Percentiles rank a stretch among this genome's conserved stretches.
Evolutionary conservation across 1,140 invertebrate species (phyloP).

Genomic region (Macrosteles quadrilineatus): DNA sequence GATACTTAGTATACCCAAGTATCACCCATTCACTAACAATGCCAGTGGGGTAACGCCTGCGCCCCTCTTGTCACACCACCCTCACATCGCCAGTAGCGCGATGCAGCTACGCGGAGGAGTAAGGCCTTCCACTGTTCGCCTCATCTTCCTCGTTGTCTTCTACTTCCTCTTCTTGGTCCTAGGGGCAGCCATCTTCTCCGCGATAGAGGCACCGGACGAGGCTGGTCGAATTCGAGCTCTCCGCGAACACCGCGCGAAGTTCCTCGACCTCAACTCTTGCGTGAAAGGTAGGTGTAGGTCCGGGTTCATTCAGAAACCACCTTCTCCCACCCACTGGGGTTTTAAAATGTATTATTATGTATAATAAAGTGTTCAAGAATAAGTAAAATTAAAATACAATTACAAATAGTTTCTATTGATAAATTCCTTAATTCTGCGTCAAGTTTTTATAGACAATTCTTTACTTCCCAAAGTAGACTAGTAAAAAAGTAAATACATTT

Average conservation of each 20-base stretch:
- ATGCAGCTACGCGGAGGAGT: slow-evolving; percentile 22
- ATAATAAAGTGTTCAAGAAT: too few species aligned
- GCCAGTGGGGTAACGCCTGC: background rate
- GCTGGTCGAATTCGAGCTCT: slow-evolving; percentile 57
- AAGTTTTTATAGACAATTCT: too few species aligned
- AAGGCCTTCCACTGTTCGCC: slow-evolving; percentile 33
- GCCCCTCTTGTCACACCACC: slow-evolving; percentile 6
- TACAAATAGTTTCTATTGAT: too few species aligned
- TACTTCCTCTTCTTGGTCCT: slow-evolving; percentile 52
- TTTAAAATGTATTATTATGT: background rate
- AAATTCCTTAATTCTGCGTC: too few species aligned
- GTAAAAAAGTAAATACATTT: too few species aligned
- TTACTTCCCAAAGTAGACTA: too few species aligned
- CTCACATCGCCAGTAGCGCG: slow-evolving; percentile 27
- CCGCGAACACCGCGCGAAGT: slow-evolving; percentile 56
- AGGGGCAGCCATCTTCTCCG: slow-evolving; percentile 70
- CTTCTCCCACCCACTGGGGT: background rate
- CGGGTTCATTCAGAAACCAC: background rate
- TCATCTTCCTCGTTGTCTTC: slow-evolving; percentile 37
- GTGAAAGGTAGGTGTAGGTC: slow-evolving; percentile 55
- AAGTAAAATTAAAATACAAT: too few species aligned
- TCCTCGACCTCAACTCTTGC: slow-evolving; percentile 61
- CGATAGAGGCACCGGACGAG: slow-evolving; percentile 71
- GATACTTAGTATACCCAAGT: too few species aligned
- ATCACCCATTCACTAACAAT: too few species aligned